Percentiles rank a stretch among this genome's conserved stretches.
phyloP scores from a whole-genome alignment of 2,113 vertebrate genomes.

The Callocephalon fimbriatum region DNA sequence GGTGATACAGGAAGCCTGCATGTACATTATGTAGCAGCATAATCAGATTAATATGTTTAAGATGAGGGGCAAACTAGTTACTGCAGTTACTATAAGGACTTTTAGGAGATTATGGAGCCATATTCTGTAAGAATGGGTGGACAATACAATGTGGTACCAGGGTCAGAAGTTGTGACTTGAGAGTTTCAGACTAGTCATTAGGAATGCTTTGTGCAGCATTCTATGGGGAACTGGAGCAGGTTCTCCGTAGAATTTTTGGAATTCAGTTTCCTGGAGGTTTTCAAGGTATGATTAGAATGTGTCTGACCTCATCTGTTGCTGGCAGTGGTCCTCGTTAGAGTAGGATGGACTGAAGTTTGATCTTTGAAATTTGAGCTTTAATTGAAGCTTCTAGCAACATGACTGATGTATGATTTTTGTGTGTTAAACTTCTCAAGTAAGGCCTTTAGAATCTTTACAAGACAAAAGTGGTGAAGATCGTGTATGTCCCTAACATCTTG shows the following conservation, averaged over 20 bases:
- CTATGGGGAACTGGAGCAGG: background rate
- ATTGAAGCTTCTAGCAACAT: background rate
- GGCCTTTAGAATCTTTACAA: background rate
- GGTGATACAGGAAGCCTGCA: accelerated
- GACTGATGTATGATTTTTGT: background rate
- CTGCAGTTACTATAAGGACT: accelerated
- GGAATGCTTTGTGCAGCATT: background rate
- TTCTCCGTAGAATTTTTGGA: background rate
- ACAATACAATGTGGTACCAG: accelerated
- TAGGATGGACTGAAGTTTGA: background rate
- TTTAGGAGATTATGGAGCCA: background rate
- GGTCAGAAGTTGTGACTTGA: background rate
- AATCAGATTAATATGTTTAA: accelerated
- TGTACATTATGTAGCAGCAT: accelerated
- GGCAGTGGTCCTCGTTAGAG: background rate
- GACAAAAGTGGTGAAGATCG: background rate
- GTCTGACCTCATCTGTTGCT: background rate
- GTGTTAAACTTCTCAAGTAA: background rate
- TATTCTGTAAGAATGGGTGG: accelerated
- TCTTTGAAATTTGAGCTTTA: accelerated
- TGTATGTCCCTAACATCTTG: background rate
- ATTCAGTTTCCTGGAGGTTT: background rate
- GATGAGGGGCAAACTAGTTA: accelerated
- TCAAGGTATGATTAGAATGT: background rate
- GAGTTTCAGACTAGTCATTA: background rate